A percentile compares a stretch with the other conserved stretches of the same genome.
Conservation (phyloP, 2,888 invertebrate genomes). For the Bombylius discolor region DNA sequence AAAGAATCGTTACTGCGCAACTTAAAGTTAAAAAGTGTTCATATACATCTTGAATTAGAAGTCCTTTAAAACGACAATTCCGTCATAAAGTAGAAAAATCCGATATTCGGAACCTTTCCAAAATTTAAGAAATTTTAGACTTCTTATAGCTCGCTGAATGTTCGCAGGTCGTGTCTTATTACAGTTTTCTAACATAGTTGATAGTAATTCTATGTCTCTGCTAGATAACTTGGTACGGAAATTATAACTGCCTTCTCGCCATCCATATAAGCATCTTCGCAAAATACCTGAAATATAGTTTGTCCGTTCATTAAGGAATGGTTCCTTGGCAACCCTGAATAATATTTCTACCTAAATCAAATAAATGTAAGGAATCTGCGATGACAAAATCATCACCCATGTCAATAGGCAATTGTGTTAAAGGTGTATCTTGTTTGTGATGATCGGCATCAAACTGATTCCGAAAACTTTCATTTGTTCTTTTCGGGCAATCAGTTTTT, state of each 20-base stretch:
- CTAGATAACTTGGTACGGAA: not conserved
- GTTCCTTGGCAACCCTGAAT: no score
- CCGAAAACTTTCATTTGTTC: not conserved
- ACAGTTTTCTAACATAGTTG: not conserved
- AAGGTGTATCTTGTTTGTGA: not conserved
- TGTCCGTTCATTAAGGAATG: not conserved
- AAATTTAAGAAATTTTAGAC: not conserved
- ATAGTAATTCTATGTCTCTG: not conserved
- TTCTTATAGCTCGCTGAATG: not conserved
- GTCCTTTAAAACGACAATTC: constrained; percentile 14
- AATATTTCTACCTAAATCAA: not conserved
- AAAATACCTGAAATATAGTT: not conserved
- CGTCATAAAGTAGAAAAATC: constrained; percentile 16
- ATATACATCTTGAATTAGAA: constrained; percentile 9
- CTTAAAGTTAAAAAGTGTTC: constrained; percentile 8
- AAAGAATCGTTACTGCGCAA: constrained; percentile 7
- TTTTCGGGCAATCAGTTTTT: not conserved
- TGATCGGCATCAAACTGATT: not conserved
- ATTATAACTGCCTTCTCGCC: not conserved
- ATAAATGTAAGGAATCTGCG: not conserved
- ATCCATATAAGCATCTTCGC: not conserved
- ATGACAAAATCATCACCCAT: not conserved
- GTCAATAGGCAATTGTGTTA: not conserved
- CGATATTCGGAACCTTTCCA: constrained; percentile 4
- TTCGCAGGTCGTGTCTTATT: not conserved